These are phyloP conservation scores for Phaedon cochleariae DNA, from an alignment of 2,888 invertebrate species.

Conservation along the genomic window DNA sequence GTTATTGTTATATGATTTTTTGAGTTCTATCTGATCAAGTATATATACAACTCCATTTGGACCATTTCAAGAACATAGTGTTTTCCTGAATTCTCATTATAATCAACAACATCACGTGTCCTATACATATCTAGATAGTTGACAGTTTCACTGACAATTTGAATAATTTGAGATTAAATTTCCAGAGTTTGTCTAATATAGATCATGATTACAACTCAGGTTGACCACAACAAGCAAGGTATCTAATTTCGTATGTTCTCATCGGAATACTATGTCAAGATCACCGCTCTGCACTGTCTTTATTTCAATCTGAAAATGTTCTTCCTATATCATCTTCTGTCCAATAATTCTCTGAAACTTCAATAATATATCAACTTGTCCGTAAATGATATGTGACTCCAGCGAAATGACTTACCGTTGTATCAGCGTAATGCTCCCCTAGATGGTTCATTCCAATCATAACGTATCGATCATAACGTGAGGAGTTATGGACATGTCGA, in stretches of 20 bases:
- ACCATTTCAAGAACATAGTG: no score
- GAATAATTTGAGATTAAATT: no score
- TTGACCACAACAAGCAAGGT: no score
- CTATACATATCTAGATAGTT: no score
- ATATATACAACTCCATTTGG: no score
- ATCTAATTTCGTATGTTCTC: slow-evolving; percentile 34
- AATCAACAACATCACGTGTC: no score
- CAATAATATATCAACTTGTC: slow-evolving; percentile 37
- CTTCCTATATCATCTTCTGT: slow-evolving; percentile 19
- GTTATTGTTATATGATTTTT: no score
- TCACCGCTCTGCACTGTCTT: neutral
- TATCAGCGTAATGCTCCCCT: slow-evolving; percentile 36
- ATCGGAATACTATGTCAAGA: neutral
- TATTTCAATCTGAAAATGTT: slow-evolving; percentile 9
- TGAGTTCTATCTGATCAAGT: no score
- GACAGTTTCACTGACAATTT: no score
- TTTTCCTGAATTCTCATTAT: no score
- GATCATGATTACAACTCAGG: no score
- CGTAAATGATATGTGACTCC: slow-evolving; percentile 37
- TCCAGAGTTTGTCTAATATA: no score
- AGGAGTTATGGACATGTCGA: neutral
- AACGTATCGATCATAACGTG: slow-evolving; percentile 1
- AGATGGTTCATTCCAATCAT: slow-evolving; percentile 37
- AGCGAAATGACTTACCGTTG: slow-evolving; percentile 31
- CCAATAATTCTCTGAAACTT: slow-evolving; percentile 31